Base-by-base conservation (phyloP, 2,888 invertebrate species). In the Erannis defoliaria region DNA sequence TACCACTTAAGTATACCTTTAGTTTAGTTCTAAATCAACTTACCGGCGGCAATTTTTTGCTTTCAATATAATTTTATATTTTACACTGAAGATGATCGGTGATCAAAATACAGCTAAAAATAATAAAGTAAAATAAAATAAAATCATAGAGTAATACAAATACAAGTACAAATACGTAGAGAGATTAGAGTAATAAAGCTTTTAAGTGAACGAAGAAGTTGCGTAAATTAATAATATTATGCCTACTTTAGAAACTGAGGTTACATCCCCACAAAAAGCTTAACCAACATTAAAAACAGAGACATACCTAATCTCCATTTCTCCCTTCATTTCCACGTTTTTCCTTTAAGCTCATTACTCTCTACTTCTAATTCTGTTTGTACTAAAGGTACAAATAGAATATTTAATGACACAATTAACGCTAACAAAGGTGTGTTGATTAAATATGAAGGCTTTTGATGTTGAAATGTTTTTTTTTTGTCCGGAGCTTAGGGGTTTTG, bases 361-460 rank as follows among this genome's bases (percentile, higher is more conserved):
- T 46, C 73, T 70, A 69, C 73, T 74, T 74, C 66, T 59, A 60
- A 84, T 81, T 80, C 81, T 68, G 73, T 82, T 80, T 83, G 75
- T 68, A 50, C 55, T 70, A 70, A 66, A 62, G 70, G 70, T 51
- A 72, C 79, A 86, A 86, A 85, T 81, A 75, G 86, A 89, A 90
- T 88, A 75, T 70, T 63, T 76, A 87, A 89, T 79, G 81, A 81
- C 71, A 81, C 81, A 85, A 88, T 89, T 88, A 90, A 76, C 71
- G 67, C 70, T 79, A 84, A 88, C 87, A 89, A 87, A 89, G 85
- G 82, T 80, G 70, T 74, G 79, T 81, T 88, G 82, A 88, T 89
- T 86, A 87, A 88, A 86, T 85, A 88, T 84, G 79, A 71, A 71
- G 73, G 68, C 21, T 8, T 64, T 18, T 14, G 16, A 51, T 26